Base-by-base conservation (phyloP, 2,113 vertebrate genomes). In the Nothobranchius furzeri region DNA sequence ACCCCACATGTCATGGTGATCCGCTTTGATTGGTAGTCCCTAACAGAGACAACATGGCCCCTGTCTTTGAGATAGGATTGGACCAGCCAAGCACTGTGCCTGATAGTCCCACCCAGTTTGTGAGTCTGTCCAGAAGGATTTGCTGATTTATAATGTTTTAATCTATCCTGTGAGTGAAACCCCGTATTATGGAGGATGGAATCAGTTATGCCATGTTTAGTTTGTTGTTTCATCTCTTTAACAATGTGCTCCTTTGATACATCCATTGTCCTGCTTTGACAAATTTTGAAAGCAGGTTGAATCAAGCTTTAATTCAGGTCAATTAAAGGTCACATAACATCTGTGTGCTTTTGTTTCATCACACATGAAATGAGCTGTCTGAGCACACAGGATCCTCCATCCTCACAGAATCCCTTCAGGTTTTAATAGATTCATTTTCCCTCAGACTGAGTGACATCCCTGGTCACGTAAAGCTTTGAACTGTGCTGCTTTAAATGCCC, bases 401-500 rank as follows among this genome's bases (percentile, higher is more conserved):
- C 14, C 65, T 17, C 37, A 37, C 76, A 58, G 74, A 62, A 72
- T 54, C 61, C 79, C 75, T 78, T 79, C 67, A 75, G 45, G 7
- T 54, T 65, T 11, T 68, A 75, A 86, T 82, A 30, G 56, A 83
- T 88, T 80, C 77, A 85, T 85, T 56, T 83, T 56, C 65, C 56
- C 76, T 71, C 68, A 40, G 51, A 4, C 48, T 57, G 59, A 36
- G 7, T 30, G 12, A 25, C 37, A 13, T n/a, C 54, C 0, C 54
- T 46, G 1, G 4, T 47, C 7, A 30, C 67, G 69, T 35, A 36
- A n/a, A 17, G 48, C 87, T 90, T 87, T 83, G 89, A 87, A 81
- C 70, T 64, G 66, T 25, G 46, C 70, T 52, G 55, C 86, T 92
- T 93, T 93, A 92, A 88, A 84, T 76, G 66, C 55, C 46, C 76